These are phyloP conservation scores for Rhinichthys osculus DNA, from an alignment of 2,797 vertebrate genomes.

Conservation along the genomic window DNA sequence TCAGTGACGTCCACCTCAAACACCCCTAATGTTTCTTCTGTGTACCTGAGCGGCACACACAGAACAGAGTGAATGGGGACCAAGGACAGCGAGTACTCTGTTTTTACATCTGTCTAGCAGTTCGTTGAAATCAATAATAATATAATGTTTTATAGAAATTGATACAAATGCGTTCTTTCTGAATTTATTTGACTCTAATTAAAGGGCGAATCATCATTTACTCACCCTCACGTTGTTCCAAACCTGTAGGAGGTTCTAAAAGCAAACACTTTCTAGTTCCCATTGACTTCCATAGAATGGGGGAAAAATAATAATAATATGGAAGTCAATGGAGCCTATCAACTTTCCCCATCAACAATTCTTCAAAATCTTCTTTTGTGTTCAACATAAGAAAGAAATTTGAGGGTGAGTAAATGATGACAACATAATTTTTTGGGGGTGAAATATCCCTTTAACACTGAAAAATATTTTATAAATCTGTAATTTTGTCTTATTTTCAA, in stretches of 20 bases:
- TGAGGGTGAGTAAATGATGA: not conserved
- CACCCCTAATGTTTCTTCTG: not conserved
- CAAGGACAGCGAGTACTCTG: not conserved
- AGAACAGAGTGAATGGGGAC: slow-evolving; percentile 33
- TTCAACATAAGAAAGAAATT: not conserved
- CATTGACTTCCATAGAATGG: not conserved
- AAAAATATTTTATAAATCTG: too few species aligned
- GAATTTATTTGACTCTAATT: slow-evolving; percentile 11
- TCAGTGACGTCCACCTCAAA: not conserved
- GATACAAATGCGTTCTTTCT: slow-evolving; percentile 38
- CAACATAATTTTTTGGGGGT: not conserved
- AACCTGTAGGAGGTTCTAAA: not conserved
- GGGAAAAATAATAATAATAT: not conserved
- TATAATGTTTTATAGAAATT: slow-evolving; percentile 22
- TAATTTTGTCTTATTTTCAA: not conserved
- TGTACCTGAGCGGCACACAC: not conserved
- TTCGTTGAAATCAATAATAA: slow-evolving; percentile 7
- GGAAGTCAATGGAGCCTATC: not conserved
- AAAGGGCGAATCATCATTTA: not conserved
- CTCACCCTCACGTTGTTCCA: not conserved
- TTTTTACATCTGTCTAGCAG: slow-evolving; percentile 9
- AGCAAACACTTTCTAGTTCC: not conserved
- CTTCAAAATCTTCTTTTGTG: not conserved
- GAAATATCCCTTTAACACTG: not conserved
- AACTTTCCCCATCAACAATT: not conserved